Conservation (phyloP, 1,140 invertebrate genomes). For the Lepeophtheirus salmonis region DNA sequence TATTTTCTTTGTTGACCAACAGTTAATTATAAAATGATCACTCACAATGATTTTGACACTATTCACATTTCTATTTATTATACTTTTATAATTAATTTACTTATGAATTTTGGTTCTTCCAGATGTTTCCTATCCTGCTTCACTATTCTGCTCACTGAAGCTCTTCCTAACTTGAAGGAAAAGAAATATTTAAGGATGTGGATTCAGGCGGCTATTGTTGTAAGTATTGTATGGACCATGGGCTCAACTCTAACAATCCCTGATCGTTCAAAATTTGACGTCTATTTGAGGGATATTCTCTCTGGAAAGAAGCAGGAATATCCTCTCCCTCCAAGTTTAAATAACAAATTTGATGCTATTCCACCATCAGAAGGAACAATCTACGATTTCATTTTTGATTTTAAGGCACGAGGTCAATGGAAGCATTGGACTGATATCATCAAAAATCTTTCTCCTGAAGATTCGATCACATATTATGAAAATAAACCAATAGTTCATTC, state of each 20-base stretch:
- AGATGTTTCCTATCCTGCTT: background rate
- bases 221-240: slow-evolving; percentile 57
- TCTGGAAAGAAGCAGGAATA: slow-evolving; percentile 35
- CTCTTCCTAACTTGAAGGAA: slow-evolving; percentile 28
- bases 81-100: no score
- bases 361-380: slow-evolving; percentile 51
- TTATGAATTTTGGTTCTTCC: no score
- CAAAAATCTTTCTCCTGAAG: slow-evolving; percentile 26
- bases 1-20: no score
- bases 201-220: slow-evolving; percentile 56
- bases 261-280: slow-evolving; percentile 54
- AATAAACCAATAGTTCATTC: background rate
- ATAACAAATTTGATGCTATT: slow-evolving; percentile 43
- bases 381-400: slow-evolving; percentile 55
- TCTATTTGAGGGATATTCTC: slow-evolving; percentile 35
- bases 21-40: no score
- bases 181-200: slow-evolving; percentile 42
- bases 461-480: background rate
- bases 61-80: no score
- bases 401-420: slow-evolving; percentile 35
- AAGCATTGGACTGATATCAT: slow-evolving; percentile 48
- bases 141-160: slow-evolving; percentile 25
- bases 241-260: slow-evolving; percentile 50
- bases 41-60: no score
- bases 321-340: slow-evolving; percentile 41